A percentile compares a stretch with the other conserved stretches of the same genome.
Evolutionary conservation across 1,140 invertebrate species (phyloP).

Genomic region (Penaeus chinensis): DNA sequence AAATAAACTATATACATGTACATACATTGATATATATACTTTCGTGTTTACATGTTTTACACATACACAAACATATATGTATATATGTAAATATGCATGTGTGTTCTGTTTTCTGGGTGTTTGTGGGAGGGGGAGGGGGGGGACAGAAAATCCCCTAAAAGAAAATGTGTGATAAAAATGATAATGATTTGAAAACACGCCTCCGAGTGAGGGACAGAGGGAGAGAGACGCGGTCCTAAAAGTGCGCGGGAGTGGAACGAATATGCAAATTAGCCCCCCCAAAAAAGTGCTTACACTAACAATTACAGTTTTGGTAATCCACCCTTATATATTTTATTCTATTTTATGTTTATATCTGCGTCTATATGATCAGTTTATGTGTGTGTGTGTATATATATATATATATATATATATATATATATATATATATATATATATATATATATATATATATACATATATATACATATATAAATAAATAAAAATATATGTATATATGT

Average conservation of each 20-base stretch:
- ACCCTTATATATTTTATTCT: background rate
- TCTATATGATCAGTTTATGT: background rate
- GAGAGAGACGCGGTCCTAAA: too few relatives aligned
- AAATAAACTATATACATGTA: too few relatives aligned
- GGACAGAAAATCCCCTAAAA: conserved; percentile 1
- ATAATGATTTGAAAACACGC: too few relatives aligned
- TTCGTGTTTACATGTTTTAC: too few relatives aligned
- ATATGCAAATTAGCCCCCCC: too few relatives aligned
- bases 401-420: conserved; percentile 16
- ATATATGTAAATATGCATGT: too few relatives aligned
- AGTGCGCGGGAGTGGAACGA: too few relatives aligned
- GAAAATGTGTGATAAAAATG: background rate
- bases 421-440: conserved; percentile 8
- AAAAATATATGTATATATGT: background rate
- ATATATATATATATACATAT: conserved; percentile 1
- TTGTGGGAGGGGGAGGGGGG: background rate
- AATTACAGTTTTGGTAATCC: background rate
- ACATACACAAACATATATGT: too few relatives aligned
- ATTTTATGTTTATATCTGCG: background rate
- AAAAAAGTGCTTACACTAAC: too few relatives aligned
- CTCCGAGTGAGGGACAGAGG: too few relatives aligned
- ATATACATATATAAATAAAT: conserved; percentile 9
- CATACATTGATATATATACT: too few relatives aligned
- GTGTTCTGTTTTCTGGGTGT: too few relatives aligned
- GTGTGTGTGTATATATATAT: background rate